Evolutionary conservation across 2,888 invertebrate genomes (phyloP), one percentile per base, ranked within the genome.

Genomic region (Esperia sulphurella): DNA sequence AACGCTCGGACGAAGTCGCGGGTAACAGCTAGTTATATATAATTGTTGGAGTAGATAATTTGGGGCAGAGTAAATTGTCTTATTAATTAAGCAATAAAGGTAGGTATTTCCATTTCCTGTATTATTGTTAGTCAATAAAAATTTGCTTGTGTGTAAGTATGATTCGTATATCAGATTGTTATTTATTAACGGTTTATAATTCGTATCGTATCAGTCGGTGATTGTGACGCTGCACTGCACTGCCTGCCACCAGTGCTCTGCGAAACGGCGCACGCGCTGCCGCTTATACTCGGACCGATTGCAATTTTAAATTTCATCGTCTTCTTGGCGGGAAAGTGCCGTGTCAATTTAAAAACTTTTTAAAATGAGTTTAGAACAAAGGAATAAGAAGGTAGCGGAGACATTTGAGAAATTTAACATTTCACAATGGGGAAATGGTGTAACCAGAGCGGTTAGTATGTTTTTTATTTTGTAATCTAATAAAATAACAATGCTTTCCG

Each of bases 331-430:
- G 63, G 83, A 84, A 87, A 83, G 73, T 70, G 52, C 50, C 58
- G 55, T 54, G 56, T 54, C 54, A 43, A 55, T 53, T 53, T 44
- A 60, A 54, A 55, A 54, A 28, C 5, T 57, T 58, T 58, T 58
- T 59, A 57, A 63, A 57, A 90, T 90, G 90, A 90, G 89, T 67
- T 67, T 88, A 55, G 83, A 86, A 54, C 71, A 67, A 58, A 79
- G 90, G 53, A 86, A 87, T 47, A 78, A 83, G 65, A 90, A 89
- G 65, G 74, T 90, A 13, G 72, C 74, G 3, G 90, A 86, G 37
- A 83, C 85, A 33, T 89, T 76, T 51, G 88, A 89, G 57, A 88
- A 82, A 65, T 90, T 71, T 57, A 86, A 84, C 58, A 87, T 87
- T 46, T 81, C 73, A 4, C 69, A 81, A 61, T 89, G 89, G 89